Percentiles rank a stretch among this genome's conserved stretches.
These are phyloP conservation scores for Euthynnus affinis DNA, from an alignment of 2,797 vertebrate species.

Conservation along the genomic window DNA sequence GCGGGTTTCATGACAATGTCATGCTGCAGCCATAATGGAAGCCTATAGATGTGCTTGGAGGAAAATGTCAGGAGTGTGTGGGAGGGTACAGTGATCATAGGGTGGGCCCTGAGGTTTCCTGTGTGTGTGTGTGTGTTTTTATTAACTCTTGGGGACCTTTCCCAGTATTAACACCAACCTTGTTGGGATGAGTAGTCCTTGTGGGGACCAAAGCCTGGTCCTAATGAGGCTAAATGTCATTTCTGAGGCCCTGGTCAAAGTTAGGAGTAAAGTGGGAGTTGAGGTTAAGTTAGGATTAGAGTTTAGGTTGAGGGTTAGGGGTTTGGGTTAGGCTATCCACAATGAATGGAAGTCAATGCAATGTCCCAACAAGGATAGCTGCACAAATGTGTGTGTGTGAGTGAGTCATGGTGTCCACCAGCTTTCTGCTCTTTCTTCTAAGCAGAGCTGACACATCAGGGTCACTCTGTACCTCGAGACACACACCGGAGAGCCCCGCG, in stretches of 20 bases:
- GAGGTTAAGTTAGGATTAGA: too few species aligned
- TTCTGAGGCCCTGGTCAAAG: too few species aligned
- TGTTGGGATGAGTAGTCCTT: too few species aligned
- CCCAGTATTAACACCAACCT: too few species aligned
- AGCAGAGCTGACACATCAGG: constrained; percentile 81
- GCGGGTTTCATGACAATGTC: constrained; percentile 51
- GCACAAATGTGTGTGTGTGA: constrained; percentile 3
- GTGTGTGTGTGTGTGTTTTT: constrained; percentile 3
- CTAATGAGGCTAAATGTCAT: too few species aligned
- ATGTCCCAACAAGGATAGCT: too few species aligned
- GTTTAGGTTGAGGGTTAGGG: too few species aligned
- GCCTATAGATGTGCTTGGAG: constrained; percentile 65
- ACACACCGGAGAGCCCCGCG: constrained; percentile 64
- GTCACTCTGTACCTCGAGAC: constrained; percentile 78
- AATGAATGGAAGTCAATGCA: too few species aligned
- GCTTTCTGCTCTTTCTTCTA: constrained; percentile 68
- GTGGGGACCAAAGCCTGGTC: too few species aligned
- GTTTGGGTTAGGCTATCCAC: too few species aligned
- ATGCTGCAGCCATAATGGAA: constrained; percentile 31
- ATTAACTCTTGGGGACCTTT: too few species aligned
- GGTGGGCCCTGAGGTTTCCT: constrained; percentile 48
- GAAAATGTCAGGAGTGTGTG: constrained; percentile 61
- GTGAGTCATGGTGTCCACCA: constrained; percentile 75
- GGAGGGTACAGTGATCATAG: constrained; percentile 48
- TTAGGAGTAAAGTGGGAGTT: too few species aligned